Percentiles rank a stretch among this genome's conserved stretches.
Evolutionary conservation across 35 echinoderm and acorn worm species (phyloP).

Genomic region (Diadema setosum): DNA sequence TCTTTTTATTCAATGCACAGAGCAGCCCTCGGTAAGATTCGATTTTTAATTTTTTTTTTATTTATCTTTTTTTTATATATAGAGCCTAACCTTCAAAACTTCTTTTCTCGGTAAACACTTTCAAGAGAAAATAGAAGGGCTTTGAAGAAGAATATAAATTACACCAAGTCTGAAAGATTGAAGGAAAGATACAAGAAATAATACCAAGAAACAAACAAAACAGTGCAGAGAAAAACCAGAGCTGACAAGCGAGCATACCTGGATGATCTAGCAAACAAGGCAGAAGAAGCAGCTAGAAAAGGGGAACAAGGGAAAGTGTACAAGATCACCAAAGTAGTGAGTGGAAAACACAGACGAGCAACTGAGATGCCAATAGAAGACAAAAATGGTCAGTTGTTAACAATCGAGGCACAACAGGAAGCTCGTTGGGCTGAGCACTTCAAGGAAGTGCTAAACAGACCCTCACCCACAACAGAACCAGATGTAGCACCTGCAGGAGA

Average conservation of each 20-base stretch:
- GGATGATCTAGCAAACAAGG: background rate
- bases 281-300: background rate
- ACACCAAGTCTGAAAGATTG: conserved; percentile 24
- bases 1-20: no score
- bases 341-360: no score
- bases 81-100: no score
- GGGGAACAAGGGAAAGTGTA: background rate
- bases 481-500: background rate
- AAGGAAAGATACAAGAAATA: background rate
- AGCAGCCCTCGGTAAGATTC: no score
- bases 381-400: no score
- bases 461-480: no score
- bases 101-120: no score
- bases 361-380: no score
- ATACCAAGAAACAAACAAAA: background rate
- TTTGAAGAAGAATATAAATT: background rate
- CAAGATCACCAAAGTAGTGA: background rate
- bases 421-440: background rate
- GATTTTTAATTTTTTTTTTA: no score
- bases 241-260: background rate
- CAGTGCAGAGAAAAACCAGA: background rate
- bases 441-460: background rate
- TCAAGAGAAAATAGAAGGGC: no score
- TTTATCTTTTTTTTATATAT: no score
- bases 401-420: background rate